A percentile compares a stretch with the other conserved stretches of the same genome.
phyloP scores from a whole-genome alignment of 2,113 vertebrate species.

The Acrocephalus arundinaceus region DNA sequence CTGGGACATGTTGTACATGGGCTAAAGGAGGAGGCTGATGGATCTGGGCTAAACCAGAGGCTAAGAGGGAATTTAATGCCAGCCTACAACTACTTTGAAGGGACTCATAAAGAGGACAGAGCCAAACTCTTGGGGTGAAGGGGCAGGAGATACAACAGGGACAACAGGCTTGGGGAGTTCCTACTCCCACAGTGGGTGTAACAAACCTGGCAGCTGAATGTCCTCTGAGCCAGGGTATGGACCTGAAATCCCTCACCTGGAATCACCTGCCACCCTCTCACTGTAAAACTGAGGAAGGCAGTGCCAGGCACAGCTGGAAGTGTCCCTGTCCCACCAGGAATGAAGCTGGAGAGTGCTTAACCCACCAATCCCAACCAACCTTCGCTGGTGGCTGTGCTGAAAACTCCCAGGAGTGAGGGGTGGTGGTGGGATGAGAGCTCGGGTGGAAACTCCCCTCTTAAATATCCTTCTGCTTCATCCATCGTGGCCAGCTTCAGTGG shows the following conservation, averaged over 20 bases:
- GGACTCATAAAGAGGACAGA: not conserved
- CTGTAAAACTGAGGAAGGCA: not conserved
- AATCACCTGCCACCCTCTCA: not conserved
- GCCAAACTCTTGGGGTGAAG: not conserved
- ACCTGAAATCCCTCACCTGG: not conserved
- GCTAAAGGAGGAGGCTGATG: not conserved
- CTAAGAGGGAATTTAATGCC: not conserved
- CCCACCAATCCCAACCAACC: slow-evolving; percentile 65
- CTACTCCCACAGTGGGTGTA: not conserved
- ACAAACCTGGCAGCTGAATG: not conserved
- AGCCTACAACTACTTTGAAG: not conserved
- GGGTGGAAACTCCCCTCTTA: slow-evolving; percentile 74
- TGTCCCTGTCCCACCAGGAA: not conserved
- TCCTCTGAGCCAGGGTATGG: not conserved
- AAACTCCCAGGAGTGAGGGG: slow-evolving; percentile 81
- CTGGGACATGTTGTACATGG: not conserved
- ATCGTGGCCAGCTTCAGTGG: slow-evolving; percentile 75
- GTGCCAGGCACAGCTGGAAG: not conserved
- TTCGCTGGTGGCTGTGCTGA: slow-evolving; percentile 64
- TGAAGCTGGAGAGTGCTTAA: not conserved
- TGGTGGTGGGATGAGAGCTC: slow-evolving; percentile 52
- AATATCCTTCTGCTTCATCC: slow-evolving; percentile 83
- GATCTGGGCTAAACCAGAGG: not conserved
- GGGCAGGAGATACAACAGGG: not conserved
- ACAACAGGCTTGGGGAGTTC: not conserved